Percentiles rank a stretch among this genome's conserved stretches.
Evolutionary conservation across 2,888 invertebrate species (phyloP).

Genomic region (Agriopis aurantiaria): DNA sequence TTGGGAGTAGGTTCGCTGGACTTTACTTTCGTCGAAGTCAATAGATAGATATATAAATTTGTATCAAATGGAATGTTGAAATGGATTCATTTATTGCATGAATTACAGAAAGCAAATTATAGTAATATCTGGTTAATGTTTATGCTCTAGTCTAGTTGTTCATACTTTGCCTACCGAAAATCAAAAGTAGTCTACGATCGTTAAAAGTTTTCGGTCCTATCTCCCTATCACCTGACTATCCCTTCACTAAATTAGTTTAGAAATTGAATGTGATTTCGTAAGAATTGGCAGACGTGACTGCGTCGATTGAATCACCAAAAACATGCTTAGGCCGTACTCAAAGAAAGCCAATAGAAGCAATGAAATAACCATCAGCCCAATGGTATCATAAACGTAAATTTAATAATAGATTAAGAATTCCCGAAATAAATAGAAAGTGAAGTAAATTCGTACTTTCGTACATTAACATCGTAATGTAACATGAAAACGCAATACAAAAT

Average conservation of each 20-base stretch:
- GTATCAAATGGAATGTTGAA: too few species aligned
- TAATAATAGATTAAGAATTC: constrained; percentile 35
- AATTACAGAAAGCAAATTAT: too few species aligned
- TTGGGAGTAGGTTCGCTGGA: too few species aligned
- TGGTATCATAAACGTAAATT: constrained; percentile 38
- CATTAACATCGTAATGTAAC: constrained; percentile 47
- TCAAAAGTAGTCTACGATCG: not conserved
- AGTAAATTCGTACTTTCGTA: constrained; percentile 37
- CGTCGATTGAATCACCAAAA: constrained; percentile 28
- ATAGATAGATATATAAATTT: too few species aligned
- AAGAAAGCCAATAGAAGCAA: constrained; percentile 31
- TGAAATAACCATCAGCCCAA: constrained; percentile 28
- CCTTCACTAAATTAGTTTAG: constrained; percentile 28
- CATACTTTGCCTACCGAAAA: not conserved
- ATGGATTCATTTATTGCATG: too few species aligned
- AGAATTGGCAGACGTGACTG: constrained; percentile 36
- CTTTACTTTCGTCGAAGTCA: too few species aligned
- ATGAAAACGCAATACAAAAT: constrained; percentile 29
- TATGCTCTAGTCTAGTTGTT: too few species aligned
- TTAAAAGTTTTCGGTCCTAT: not conserved
- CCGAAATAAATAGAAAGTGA: constrained; percentile 41
- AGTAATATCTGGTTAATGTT: too few species aligned
- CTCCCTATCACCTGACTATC: not conserved
- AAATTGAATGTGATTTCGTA: constrained; percentile 39
- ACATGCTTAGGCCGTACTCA: constrained; percentile 18